Percentiles rank a stretch among this genome's conserved stretches.
Conservation (phyloP, 2,888 invertebrate species). For the Pyrgus malvae region DNA sequence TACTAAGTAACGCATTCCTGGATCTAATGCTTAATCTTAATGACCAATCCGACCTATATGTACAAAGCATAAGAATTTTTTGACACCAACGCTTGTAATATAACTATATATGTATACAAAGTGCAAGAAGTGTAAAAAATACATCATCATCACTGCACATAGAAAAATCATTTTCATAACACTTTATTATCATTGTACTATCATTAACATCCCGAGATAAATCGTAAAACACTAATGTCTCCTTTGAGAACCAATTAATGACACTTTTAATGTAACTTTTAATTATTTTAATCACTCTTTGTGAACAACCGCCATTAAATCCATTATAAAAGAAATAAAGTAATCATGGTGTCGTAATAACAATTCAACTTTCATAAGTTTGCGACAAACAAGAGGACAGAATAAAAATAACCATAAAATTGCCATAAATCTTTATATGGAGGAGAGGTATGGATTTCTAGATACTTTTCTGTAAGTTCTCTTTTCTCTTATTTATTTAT, state of each 20-base stretch:
- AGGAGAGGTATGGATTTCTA: background rate
- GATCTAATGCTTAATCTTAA: too few species aligned
- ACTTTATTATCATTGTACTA: conserved; percentile 55
- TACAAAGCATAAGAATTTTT: too few species aligned
- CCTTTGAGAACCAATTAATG: conserved; percentile 76
- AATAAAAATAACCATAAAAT: conserved; percentile 3
- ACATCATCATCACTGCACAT: too few species aligned
- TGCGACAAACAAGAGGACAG: conserved; percentile 15
- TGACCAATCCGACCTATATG: too few species aligned
- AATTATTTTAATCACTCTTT: conserved; percentile 78
- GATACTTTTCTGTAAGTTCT: too few species aligned
- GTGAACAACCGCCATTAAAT: conserved; percentile 73
- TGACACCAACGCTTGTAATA: too few species aligned
- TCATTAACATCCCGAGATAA: conserved; percentile 61
- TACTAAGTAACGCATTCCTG: too few species aligned
- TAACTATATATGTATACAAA: too few species aligned
- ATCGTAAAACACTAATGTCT: conserved; percentile 73
- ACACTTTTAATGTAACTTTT: conserved; percentile 78
- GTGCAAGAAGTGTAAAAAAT: too few species aligned
- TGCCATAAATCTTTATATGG: background rate
- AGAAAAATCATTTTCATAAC: too few species aligned
- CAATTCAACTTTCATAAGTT: conserved; percentile 33
- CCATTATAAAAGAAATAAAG: conserved; percentile 68
- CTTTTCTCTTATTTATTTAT: too few species aligned
- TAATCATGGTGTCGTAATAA: conserved; percentile 49